Conservation (phyloP, 2,888 invertebrate species). For the Selenia dentaria region DNA sequence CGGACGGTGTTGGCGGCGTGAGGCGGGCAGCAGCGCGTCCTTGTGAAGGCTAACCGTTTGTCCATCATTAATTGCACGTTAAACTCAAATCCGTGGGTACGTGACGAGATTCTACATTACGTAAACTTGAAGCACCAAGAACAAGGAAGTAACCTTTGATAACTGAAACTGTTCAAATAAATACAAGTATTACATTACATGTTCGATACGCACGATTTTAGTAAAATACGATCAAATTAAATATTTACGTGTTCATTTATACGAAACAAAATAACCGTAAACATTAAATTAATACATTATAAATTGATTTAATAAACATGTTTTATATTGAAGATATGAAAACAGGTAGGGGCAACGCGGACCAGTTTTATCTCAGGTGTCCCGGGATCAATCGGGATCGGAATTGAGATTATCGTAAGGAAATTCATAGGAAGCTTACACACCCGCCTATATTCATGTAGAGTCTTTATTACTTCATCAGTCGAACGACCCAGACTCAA, state of each 20-base stretch:
- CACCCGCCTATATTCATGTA: no score
- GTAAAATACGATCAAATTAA: slow-evolving; percentile 39
- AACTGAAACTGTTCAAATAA: slow-evolving; percentile 70
- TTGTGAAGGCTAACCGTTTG: slow-evolving; percentile 72
- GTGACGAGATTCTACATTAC: slow-evolving; percentile 64
- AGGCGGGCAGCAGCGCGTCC: slow-evolving; percentile 54
- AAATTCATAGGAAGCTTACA: no score
- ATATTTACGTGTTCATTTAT: slow-evolving; percentile 32
- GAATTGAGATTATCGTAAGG: no score
- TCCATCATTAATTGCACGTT: slow-evolving; percentile 44
- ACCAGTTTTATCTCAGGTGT: no score
- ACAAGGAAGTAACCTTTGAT: slow-evolving; percentile 80
- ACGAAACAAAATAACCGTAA: slow-evolving; percentile 40
- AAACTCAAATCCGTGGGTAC: slow-evolving; percentile 55
- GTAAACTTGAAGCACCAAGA: slow-evolving; percentile 60
- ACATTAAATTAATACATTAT: slow-evolving; percentile 30
- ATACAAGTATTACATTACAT: slow-evolving; percentile 61
- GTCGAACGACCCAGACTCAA: no score
- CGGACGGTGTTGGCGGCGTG: slow-evolving; percentile 38
- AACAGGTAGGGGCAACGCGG: no score
- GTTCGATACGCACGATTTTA: slow-evolving; percentile 72
- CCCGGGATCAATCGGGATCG: no score
- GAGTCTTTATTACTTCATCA: no score
- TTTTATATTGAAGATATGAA: no score
- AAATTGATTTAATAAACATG: background rate